Conservation (phyloP, 2,888 invertebrate genomes). For the Caenorhabditis afra region DNA sequence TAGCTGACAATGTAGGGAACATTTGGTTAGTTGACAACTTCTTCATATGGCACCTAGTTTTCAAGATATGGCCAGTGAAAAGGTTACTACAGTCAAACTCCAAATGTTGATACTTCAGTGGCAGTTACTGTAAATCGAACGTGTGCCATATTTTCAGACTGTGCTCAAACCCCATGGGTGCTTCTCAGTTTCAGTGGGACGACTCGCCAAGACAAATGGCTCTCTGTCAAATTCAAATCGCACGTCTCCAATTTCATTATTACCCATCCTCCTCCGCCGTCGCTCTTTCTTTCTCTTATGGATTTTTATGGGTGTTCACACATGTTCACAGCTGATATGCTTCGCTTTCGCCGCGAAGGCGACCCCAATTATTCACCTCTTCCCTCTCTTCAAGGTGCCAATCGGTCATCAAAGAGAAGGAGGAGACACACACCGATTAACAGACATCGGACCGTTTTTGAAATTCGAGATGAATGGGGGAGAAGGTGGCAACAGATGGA, state of each 20-base stretch:
- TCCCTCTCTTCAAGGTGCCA: conserved; percentile 23
- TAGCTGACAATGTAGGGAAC: too few relatives aligned
- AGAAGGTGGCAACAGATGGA: background rate
- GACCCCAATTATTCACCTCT: conserved; percentile 23
- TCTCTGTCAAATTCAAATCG: too few relatives aligned
- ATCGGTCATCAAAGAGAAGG: conserved; percentile 29
- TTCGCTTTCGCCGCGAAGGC: background rate
- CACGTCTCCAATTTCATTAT: conserved; percentile 3
- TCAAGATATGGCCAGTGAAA: too few relatives aligned
- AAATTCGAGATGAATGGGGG: conserved; percentile 44
- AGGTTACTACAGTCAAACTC: too few relatives aligned
- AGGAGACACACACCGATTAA: background rate
- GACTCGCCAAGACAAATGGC: too few relatives aligned
- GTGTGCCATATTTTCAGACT: too few relatives aligned
- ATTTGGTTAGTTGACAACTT: too few relatives aligned
- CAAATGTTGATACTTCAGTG: too few relatives aligned
- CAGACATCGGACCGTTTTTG: conserved; percentile 42
- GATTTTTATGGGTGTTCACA: conserved; percentile 30
- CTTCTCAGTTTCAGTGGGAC: too few relatives aligned
- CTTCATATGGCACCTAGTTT: too few relatives aligned
- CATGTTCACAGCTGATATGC: conserved; percentile 54
- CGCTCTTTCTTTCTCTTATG: background rate
- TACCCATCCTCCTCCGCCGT: background rate
- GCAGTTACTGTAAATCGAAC: too few relatives aligned
- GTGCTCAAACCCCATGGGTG: too few relatives aligned